Percentiles rank a stretch among this genome's conserved stretches.
phyloP scores from a whole-genome alignment of 53 echinoderm and acorn worm species.

The Actinopyga echinites region DNA sequence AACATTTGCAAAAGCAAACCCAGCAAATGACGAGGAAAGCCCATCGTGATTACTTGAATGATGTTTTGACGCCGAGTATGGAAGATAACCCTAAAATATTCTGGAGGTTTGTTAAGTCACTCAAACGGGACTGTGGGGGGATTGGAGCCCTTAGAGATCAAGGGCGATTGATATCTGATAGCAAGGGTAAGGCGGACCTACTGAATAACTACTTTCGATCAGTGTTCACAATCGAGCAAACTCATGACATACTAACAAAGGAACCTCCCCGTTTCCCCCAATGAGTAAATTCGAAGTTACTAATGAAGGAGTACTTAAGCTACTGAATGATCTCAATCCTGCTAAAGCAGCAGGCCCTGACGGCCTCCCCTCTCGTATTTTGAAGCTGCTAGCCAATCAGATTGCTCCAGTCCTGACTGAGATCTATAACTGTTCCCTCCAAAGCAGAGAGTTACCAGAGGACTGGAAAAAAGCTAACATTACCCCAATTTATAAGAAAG shows the following conservation, averaged over 20 bases:
- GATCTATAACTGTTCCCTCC: not conserved
- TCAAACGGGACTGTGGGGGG: not conserved
- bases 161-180: not conserved
- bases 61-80: slow-evolving; percentile 17
- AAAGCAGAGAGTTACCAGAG: not conserved
- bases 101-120: not conserved
- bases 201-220: not conserved
- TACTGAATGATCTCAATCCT: not conserved
- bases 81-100: slow-evolving; percentile 27
- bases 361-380: not conserved
- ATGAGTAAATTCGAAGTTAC: not conserved
- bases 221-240: not conserved
- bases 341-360: slow-evolving; percentile 13
- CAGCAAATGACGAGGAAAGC: not conserved
- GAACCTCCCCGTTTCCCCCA: not conserved
- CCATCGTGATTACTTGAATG: not conserved
- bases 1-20: not conserved
- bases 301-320: no score
- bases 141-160: not conserved
- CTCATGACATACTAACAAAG: not conserved
- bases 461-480: not conserved
- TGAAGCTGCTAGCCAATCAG: not conserved
- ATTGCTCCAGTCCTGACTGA: not conserved
- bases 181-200: not conserved
- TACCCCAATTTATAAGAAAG: no score